These are phyloP conservation scores for Thymelicus lineola DNA, from an alignment of 2,888 invertebrate genomes.

Conservation along the genomic window DNA sequence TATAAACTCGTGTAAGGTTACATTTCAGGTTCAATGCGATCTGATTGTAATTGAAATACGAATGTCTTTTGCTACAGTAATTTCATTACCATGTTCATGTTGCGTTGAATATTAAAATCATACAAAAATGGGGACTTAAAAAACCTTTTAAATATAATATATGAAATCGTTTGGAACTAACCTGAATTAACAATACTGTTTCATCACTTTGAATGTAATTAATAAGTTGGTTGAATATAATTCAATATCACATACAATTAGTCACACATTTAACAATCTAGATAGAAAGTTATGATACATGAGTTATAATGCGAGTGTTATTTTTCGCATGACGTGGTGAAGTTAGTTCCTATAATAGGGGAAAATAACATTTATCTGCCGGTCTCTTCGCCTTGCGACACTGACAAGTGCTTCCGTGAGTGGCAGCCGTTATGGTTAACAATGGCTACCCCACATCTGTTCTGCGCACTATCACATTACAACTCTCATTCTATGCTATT, in stretches of 20 bases:
- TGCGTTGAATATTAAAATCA: too few species aligned
- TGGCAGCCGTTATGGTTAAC: slow-evolving; percentile 71
- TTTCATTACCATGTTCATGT: not conserved
- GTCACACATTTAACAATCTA: too few species aligned
- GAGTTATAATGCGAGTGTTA: not conserved
- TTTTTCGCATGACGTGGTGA: not conserved
- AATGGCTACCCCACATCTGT: slow-evolving; percentile 72
- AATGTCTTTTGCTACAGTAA: not conserved
- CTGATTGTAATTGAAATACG: slow-evolving; percentile 23
- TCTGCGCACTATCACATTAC: slow-evolving; percentile 68
- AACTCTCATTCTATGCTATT: slow-evolving; percentile 68
- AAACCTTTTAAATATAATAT: too few species aligned
- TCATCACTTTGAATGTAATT: too few species aligned
- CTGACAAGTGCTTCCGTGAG: slow-evolving; percentile 81
- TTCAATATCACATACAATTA: too few species aligned
- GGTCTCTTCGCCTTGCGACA: slow-evolving; percentile 62
- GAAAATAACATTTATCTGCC: slow-evolving; percentile 67
- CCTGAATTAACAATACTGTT: too few species aligned
- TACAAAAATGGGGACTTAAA: too few species aligned
- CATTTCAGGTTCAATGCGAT: slow-evolving; percentile 22
- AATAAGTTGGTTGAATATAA: too few species aligned
- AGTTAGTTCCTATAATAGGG: slow-evolving; percentile 6
- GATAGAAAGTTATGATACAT: too few species aligned
- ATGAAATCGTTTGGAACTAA: too few species aligned
- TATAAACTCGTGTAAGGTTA: slow-evolving; percentile 22